These are phyloP conservation scores for Pammene fasciana DNA, from an alignment of 2,888 invertebrate genomes.

Conservation along the genomic window DNA sequence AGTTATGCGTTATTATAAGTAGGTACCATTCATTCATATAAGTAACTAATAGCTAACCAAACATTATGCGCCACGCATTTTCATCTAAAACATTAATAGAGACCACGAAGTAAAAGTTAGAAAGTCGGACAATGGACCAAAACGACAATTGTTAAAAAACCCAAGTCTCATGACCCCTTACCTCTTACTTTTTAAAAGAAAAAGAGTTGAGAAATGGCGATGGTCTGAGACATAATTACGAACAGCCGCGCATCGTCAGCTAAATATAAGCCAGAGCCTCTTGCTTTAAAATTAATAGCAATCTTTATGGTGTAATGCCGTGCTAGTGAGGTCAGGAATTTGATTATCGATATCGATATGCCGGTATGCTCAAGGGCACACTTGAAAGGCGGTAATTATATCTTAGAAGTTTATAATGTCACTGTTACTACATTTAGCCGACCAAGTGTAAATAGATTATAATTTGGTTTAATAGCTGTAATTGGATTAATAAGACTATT, in stretches of 20 bases:
- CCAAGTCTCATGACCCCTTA: constrained; percentile 67
- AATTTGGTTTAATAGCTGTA: not conserved
- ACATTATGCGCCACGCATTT: constrained; percentile 19
- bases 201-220: constrained; percentile 65
- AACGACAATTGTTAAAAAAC: constrained; percentile 69
- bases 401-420: constrained; percentile 30
- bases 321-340: constrained; percentile 70
- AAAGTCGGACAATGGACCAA: constrained; percentile 62
- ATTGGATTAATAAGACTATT: not conserved
- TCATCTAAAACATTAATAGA: constrained; percentile 55
- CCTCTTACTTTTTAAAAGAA: constrained; percentile 60
- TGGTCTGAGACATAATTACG: constrained; percentile 75
- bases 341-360: constrained; percentile 69
- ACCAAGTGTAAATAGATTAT: constrained; percentile 1
- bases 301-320: constrained; percentile 78
- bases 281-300: constrained; percentile 79
- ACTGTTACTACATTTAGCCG: constrained; percentile 4
- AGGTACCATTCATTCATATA: not conserved
- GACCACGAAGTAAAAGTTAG: constrained; percentile 71
- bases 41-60: not conserved
- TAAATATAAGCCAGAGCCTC: constrained; percentile 67
- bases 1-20: too few species aligned
- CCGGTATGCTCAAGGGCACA: constrained; percentile 34
- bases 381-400: constrained; percentile 37
- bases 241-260: constrained; percentile 71